Conservation (phyloP, 2,888 invertebrate species). For the Invenusta paracnida region DNA sequence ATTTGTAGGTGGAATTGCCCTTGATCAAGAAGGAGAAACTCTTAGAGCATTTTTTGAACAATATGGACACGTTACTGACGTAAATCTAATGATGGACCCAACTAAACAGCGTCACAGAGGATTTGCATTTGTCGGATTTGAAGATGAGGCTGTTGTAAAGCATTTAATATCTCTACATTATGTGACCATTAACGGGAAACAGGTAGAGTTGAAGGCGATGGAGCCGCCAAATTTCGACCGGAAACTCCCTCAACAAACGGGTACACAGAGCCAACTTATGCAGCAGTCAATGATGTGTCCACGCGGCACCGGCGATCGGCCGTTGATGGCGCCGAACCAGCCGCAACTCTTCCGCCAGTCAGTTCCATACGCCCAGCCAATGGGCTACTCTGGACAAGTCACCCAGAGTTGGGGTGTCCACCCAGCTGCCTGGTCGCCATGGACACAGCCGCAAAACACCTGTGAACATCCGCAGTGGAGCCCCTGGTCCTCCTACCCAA, state of each 20-base stretch:
- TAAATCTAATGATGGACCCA: conserved; percentile 44
- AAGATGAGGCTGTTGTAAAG: conserved; percentile 44
- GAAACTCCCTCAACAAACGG: neutral
- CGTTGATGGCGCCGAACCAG: neutral
- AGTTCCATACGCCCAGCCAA: neutral
- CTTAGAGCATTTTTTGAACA: conserved; percentile 42
- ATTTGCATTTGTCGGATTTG: conserved; percentile 46
- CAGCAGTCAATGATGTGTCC: neutral
- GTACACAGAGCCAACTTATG: neutral
- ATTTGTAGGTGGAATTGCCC: conserved; percentile 44
- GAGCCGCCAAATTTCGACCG: conserved; percentile 43
- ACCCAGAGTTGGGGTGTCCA: neutral
- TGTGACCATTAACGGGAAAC: conserved; percentile 44
- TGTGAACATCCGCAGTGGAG: neutral
- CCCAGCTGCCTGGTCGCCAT: neutral
- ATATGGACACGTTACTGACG: conserved; percentile 45
- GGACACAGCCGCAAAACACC: neutral
- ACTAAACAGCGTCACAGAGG: conserved; percentile 45
- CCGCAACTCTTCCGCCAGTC: neutral
- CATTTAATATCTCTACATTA: conserved; percentile 42
- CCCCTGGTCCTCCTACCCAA: neutral
- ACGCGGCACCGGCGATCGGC: neutral
- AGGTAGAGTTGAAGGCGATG: conserved; percentile 46
- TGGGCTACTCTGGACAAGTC: neutral
- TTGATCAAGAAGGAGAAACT: conserved; percentile 41